A percentile compares a stretch with the other conserved stretches of the same genome.
Conservation (phyloP, 1,140 invertebrate species). For the Aphis craccivora region DNA sequence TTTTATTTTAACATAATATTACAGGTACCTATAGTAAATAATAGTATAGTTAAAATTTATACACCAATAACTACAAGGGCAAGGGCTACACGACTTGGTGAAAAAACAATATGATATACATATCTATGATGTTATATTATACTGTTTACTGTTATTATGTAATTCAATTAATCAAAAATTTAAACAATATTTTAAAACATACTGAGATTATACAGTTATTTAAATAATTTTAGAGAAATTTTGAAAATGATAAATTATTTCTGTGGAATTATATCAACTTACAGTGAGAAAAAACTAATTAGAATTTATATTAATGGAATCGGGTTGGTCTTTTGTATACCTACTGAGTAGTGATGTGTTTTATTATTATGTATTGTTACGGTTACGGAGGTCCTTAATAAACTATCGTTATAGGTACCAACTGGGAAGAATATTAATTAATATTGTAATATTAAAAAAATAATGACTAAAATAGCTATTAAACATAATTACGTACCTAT, state of each 20-base stretch:
- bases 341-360: background rate
- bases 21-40: too few species aligned
- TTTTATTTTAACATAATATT: too few species aligned
- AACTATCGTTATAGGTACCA: constrained; percentile 1
- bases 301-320: constrained; percentile 22
- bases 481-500: background rate
- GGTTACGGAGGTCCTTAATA: background rate
- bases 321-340: constrained; percentile 4
- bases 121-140: too few species aligned
- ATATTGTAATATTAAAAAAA: constrained; percentile 24
- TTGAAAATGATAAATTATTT: background rate
- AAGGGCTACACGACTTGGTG: too few species aligned
- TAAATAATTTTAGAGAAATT: background rate
- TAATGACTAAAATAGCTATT: background rate
- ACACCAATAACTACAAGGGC: too few species aligned
- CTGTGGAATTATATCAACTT: background rate
- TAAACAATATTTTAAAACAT: too few species aligned
- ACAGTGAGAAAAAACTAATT: constrained; percentile 12
- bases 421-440: constrained; percentile 25
- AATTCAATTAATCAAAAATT: too few species aligned
- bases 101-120: too few species aligned
- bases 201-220: background rate
- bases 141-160: too few species aligned
- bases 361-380: background rate
- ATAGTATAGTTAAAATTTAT: too few species aligned